Percentiles rank a stretch among this genome's conserved stretches.
Evolutionary conservation across 2,113 vertebrate species (phyloP).

Genomic region (Nannospalax galili): DNA sequence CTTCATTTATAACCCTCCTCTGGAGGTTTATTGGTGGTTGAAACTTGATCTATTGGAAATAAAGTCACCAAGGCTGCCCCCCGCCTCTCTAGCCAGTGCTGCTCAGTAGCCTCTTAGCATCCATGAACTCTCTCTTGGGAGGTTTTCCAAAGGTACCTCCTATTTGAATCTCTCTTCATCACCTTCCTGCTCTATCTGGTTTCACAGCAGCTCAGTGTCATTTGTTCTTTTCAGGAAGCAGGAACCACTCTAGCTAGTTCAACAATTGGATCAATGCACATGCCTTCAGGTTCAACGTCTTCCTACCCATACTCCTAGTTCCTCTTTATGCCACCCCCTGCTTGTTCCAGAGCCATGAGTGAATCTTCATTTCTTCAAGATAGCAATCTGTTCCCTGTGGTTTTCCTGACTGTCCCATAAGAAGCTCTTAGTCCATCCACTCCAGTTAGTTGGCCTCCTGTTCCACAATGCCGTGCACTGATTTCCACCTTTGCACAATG

Average conservation of each 20-base stretch:
- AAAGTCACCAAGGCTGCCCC: not conserved
- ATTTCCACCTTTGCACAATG: not conserved
- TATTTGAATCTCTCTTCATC: not conserved
- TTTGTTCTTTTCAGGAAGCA: not conserved
- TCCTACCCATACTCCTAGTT: too few species aligned
- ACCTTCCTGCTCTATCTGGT: not conserved
- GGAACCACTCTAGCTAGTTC: not conserved
- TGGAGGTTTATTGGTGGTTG: not conserved
- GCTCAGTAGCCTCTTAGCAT: not conserved
- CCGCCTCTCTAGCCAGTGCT: not conserved
- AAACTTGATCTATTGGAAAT: not conserved
- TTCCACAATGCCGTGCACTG: fast-evolving
- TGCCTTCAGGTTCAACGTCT: not conserved
- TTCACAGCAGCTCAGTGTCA: not conserved
- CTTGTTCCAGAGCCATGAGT: not conserved
- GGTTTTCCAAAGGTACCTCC: not conserved
- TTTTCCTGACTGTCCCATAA: not conserved
- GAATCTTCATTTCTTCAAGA: not conserved
- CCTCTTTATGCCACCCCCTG: not conserved
- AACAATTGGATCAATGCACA: fast-evolving
- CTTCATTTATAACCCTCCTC: not conserved
- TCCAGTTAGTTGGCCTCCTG: not conserved
- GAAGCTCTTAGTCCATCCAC: not conserved
- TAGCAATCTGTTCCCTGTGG: not conserved
- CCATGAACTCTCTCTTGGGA: not conserved